Conservation (phyloP, 2,797 vertebrate species). For the Lutjanus argentimaculatus region DNA sequence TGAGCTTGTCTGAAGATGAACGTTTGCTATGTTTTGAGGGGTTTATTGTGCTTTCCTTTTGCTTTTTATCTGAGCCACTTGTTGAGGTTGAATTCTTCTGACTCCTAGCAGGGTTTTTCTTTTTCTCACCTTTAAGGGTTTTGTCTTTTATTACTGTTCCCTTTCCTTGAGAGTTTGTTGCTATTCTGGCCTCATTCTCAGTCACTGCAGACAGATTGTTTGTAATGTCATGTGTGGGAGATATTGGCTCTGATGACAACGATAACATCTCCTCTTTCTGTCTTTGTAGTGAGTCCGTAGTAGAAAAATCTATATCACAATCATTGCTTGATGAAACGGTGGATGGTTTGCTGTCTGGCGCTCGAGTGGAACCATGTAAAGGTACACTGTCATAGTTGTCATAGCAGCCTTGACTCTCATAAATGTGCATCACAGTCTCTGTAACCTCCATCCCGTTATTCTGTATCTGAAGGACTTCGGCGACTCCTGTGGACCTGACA, state of each 20-base stretch:
- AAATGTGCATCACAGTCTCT: slow-evolving; percentile 84
- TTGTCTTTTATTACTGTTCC: slow-evolving; percentile 44
- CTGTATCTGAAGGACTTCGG: slow-evolving; percentile 82
- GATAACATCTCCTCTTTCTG: slow-evolving; percentile 81
- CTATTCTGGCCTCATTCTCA: slow-evolving; percentile 40
- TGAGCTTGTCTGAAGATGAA: slow-evolving; percentile 66
- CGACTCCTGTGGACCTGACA: slow-evolving; percentile 65
- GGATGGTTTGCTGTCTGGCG: slow-evolving; percentile 57
- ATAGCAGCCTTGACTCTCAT: slow-evolving; percentile 77
- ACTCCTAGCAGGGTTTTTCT: slow-evolving; percentile 59
- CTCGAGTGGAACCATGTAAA: slow-evolving; percentile 47
- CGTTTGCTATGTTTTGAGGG: slow-evolving; percentile 56
- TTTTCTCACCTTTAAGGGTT: slow-evolving; percentile 41
- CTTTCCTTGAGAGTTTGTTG: slow-evolving; percentile 32
- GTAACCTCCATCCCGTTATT: slow-evolving; percentile 79
- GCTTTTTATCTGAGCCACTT: slow-evolving; percentile 64
- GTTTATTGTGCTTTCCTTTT: slow-evolving; percentile 43
- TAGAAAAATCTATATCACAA: slow-evolving; percentile 77
- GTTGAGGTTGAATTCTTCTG: slow-evolving; percentile 62
- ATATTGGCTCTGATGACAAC: slow-evolving; percentile 78
- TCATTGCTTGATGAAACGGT: slow-evolving; percentile 78
- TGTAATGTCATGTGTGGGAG: slow-evolving; percentile 39
- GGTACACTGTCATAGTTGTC: slow-evolving; percentile 76
- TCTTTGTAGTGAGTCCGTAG: slow-evolving; percentile 68
- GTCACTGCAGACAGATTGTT: slow-evolving; percentile 52